Conservation (phyloP, 2,113 vertebrate genomes). For the Camelus dromedarius region DNA sequence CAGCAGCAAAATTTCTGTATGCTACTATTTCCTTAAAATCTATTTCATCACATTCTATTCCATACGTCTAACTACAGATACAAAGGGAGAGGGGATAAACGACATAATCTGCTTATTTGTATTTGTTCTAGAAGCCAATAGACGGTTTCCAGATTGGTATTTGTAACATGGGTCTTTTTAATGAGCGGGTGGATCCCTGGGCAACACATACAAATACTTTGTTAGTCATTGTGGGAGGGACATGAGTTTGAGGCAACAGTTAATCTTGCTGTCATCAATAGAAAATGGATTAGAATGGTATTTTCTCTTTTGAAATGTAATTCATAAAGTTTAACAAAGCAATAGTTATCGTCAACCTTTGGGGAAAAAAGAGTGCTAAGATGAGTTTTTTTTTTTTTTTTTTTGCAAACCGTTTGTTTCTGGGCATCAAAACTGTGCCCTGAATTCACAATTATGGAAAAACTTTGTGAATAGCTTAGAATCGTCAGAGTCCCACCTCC, state of each 20-base stretch:
- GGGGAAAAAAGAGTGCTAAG: not conserved
- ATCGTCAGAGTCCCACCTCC: not conserved
- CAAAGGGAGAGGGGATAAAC: conserved; percentile 59
- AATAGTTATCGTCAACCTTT: conserved; percentile 61
- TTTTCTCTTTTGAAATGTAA: conserved; percentile 77
- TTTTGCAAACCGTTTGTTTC: conserved; percentile 65
- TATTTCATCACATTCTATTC: conserved; percentile 55
- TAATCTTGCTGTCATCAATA: conserved; percentile 75
- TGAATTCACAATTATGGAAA: conserved; percentile 71
- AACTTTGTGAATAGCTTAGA: conserved; percentile 58
- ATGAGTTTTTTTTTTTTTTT: not conserved
- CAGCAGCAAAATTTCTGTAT: conserved; percentile 33
- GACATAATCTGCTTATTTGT: conserved; percentile 74
- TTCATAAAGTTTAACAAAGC: conserved; percentile 74
- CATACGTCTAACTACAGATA: conserved; percentile 8
- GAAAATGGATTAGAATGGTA: conserved; percentile 73
- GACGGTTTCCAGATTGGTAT: conserved; percentile 64
- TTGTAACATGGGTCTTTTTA: conserved; percentile 60
- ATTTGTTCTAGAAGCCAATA: conserved; percentile 72
- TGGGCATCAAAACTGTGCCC: conserved; percentile 64
- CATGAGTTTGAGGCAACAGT: conserved; percentile 58
- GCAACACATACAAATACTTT: conserved; percentile 68
- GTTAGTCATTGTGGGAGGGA: conserved; percentile 51
- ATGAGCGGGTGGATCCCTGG: conserved; percentile 41
- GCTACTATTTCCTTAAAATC: conserved; percentile 45